A percentile compares a stretch with the other conserved stretches of the same genome.
phyloP scores from a whole-genome alignment of 2,113 vertebrate genomes.

The Nerophis ophidion region DNA sequence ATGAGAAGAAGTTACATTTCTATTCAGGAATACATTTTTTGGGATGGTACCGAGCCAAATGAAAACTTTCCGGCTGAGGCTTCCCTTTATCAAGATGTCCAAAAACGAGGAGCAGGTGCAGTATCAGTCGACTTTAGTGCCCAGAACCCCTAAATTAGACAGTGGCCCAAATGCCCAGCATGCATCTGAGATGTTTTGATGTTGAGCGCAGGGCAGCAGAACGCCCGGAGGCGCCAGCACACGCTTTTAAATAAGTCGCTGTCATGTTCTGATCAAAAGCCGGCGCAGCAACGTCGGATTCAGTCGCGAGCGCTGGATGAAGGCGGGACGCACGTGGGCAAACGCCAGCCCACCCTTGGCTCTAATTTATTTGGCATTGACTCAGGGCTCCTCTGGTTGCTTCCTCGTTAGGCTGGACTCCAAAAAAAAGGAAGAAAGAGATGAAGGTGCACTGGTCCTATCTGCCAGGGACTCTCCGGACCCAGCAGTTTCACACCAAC shows the following conservation, averaged over 20 bases:
- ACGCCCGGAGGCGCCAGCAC: slow-evolving; percentile 9
- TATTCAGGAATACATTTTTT: too few relatives aligned
- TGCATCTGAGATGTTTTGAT: background rate
- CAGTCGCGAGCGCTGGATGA: slow-evolving; percentile 25
- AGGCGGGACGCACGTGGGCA: slow-evolving; percentile 23
- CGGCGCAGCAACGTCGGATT: slow-evolving; percentile 3
- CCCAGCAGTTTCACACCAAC: too few relatives aligned
- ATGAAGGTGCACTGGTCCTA: too few relatives aligned
- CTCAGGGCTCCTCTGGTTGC: slow-evolving; percentile 9
- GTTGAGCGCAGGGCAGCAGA: background rate
- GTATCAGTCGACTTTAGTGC: background rate
- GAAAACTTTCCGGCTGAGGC: background rate
- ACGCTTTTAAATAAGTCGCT: slow-evolving; percentile 14
- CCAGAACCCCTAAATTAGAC: background rate
- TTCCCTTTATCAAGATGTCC: background rate
- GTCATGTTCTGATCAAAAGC: slow-evolving; percentile 35
- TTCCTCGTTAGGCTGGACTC: background rate
- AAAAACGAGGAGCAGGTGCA: background rate
- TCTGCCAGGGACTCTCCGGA: too few relatives aligned
- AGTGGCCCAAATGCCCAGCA: background rate
- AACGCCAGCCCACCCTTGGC: slow-evolving; percentile 29
- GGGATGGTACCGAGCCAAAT: too few relatives aligned
- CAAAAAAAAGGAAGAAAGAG: slow-evolving; percentile 5
- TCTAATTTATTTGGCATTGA: slow-evolving; percentile 37
- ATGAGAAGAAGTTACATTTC: too few relatives aligned